Percentiles rank a stretch among this genome's conserved stretches.
These are phyloP conservation scores for Odontomachus brunneus DNA, from an alignment of 1,140 invertebrate genomes.

Conservation along the genomic window DNA sequence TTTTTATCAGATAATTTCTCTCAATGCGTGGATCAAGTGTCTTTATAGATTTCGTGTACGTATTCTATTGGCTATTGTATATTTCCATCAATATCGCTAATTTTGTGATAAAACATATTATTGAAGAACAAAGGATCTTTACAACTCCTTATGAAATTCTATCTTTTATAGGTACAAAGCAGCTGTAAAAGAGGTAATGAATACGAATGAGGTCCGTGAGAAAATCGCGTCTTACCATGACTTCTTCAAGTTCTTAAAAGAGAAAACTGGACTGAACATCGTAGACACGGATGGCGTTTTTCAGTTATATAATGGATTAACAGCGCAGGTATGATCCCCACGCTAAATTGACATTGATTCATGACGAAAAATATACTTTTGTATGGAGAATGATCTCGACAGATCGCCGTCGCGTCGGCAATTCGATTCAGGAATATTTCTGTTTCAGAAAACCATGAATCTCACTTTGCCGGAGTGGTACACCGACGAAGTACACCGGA, in stretches of 20 bases:
- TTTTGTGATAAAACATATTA: too few relatives aligned
- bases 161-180: constrained; percentile 59
- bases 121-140: neutral
- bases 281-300: constrained; percentile 81
- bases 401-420: neutral
- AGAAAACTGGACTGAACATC: constrained; percentile 83
- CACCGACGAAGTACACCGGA: constrained; percentile 85
- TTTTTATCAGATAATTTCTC: too few relatives aligned
- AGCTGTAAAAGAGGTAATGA: constrained; percentile 64
- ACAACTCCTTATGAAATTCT: neutral
- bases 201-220: constrained; percentile 81
- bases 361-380: constrained; percentile 11
- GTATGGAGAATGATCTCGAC: neutral
- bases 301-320: constrained; percentile 83
- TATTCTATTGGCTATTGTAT: too few relatives aligned
- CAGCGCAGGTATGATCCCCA: constrained; percentile 82
- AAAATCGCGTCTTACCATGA: constrained; percentile 83
- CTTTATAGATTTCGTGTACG: too few relatives aligned
- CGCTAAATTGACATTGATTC: neutral
- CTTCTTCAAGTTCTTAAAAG: constrained; percentile 83
- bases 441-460: constrained; percentile 84
- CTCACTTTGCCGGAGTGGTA: constrained; percentile 87
- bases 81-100: too few relatives aligned
- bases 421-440: neutral
- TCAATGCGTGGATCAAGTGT: too few relatives aligned